Evolutionary conservation across 2,113 vertebrate genomes (phyloP).

Genomic region (Numenius arquata): DNA sequence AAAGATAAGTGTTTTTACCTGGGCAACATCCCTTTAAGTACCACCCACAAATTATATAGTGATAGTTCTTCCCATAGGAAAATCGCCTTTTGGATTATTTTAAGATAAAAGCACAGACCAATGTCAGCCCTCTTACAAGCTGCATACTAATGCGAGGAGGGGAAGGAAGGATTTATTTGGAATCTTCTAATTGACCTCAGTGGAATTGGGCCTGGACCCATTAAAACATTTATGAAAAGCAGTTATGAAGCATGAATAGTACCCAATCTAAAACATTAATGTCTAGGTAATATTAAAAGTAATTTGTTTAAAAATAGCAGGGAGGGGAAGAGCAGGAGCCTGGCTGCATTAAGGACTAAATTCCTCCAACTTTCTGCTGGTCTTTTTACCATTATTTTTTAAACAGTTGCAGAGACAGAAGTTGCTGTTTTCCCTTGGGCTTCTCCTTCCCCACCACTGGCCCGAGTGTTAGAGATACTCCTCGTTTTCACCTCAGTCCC

Average conservation of each 20-base stretch:
- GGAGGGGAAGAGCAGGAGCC: background rate
- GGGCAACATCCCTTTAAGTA: background rate
- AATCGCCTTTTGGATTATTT: background rate
- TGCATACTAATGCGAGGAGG: background rate
- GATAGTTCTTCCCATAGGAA: slow-evolving; percentile 1
- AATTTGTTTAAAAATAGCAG: slow-evolving; percentile 61
- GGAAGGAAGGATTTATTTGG: slow-evolving; percentile 38
- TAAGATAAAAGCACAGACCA: slow-evolving; percentile 10
- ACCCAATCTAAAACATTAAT: slow-evolving; percentile 54
- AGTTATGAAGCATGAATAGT: slow-evolving; percentile 28
- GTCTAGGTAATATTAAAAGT: slow-evolving; percentile 55
- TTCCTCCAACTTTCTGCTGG: background rate
- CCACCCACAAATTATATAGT: background rate
- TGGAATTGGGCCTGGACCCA: slow-evolving; percentile 20
- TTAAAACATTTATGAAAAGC: slow-evolving; percentile 61
- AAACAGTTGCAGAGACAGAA: background rate
- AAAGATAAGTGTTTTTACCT: slow-evolving; percentile 17
- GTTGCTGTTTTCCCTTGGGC: background rate
- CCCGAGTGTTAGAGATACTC: background rate
- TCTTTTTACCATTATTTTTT: background rate
- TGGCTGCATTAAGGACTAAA: background rate
- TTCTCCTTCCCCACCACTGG: background rate
- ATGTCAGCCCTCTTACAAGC: background rate
- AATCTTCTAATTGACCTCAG: slow-evolving; percentile 45
- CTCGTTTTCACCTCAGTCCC: background rate